Evolutionary conservation across 1,140 invertebrate species (phyloP).

Genomic region (Rhopalosiphum padi): DNA sequence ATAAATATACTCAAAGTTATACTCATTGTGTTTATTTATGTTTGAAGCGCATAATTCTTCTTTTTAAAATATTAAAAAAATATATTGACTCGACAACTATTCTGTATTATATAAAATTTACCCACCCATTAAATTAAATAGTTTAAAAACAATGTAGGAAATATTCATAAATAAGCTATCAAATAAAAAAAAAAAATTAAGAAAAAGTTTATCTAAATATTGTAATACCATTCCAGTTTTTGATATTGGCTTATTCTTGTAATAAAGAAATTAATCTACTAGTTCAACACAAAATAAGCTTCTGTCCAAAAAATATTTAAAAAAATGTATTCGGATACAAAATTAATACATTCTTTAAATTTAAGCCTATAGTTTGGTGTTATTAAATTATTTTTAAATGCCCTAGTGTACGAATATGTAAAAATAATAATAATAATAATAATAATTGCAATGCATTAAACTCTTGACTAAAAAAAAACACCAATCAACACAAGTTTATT

Average conservation of each 20-base stretch:
- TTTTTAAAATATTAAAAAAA: slow-evolving; percentile 8
- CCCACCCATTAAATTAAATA: slow-evolving; percentile 18
- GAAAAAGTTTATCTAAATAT: slow-evolving; percentile 7
- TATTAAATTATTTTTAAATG: slow-evolving; percentile 13
- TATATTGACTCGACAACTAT: background rate
- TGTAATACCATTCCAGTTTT: background rate
- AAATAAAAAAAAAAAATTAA: slow-evolving; percentile 17
- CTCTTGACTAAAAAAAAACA: slow-evolving; percentile 43
- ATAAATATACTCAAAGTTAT: background rate
- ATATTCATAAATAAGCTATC: slow-evolving; percentile 35
- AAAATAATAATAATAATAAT: background rate
- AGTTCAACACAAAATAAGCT: background rate
- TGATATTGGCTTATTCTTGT: background rate
- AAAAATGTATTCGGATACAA: background rate
- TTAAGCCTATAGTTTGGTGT: slow-evolving; percentile 26
- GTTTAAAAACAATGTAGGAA: background rate
- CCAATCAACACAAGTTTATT: background rate
- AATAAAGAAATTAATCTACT: background rate
- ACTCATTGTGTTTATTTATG: background rate
- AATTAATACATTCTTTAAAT: background rate
- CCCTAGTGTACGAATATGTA: background rate
- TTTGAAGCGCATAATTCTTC: background rate
- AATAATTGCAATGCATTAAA: slow-evolving; percentile 18
- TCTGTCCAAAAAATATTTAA: background rate
- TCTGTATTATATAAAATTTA: slow-evolving; percentile 31